These are phyloP conservation scores for Dromas ardeola DNA, from an alignment of 2,113 vertebrate genomes.

Conservation along the genomic window DNA sequence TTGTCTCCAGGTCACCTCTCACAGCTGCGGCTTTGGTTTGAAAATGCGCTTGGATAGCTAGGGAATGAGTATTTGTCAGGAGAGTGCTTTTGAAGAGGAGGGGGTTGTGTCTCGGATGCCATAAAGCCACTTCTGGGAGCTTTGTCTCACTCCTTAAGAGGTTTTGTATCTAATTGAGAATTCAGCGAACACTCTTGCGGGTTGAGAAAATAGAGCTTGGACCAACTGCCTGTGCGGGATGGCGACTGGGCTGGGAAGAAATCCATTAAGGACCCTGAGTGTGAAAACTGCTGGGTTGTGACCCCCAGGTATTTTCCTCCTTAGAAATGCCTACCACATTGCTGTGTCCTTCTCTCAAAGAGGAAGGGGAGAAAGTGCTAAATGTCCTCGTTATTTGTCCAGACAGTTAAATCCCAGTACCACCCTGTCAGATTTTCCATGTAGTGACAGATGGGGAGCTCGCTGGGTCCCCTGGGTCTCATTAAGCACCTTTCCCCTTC, in stretches of 20 bases:
- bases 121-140: slow-evolving; percentile 9
- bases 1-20: background rate
- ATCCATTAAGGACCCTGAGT: background rate
- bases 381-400: background rate
- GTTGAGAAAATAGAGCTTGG: background rate
- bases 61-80: background rate
- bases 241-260: background rate
- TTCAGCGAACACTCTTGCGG: background rate
- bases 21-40: background rate
- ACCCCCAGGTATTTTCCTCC: background rate
- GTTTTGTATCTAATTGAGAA: background rate
- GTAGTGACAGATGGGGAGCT: background rate
- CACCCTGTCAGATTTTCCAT: background rate
- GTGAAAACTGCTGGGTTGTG: background rate
- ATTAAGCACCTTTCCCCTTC: background rate
- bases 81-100: background rate
- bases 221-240: background rate
- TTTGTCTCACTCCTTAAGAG: background rate
- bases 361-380: background rate
- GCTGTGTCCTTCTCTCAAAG: background rate
- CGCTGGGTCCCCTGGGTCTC: background rate
- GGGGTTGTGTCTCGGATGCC: background rate
- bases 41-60: background rate
- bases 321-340: background rate
- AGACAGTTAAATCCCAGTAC: background rate